Conservation (phyloP, 2,797 vertebrate species). For the Garrulus glandarius region DNA sequence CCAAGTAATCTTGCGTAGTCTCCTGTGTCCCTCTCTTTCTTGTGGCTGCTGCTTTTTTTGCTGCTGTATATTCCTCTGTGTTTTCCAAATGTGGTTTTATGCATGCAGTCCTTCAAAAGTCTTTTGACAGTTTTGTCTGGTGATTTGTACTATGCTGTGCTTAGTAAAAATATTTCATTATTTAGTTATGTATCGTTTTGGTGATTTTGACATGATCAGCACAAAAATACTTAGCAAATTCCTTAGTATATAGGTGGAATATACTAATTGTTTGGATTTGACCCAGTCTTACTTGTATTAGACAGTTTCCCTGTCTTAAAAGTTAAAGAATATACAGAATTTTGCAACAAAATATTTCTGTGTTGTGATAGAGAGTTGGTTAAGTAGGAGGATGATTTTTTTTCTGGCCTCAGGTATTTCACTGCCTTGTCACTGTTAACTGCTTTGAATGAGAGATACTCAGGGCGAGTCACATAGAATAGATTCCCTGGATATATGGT, state of each 20-base stretch:
- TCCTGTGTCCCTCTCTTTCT: not conserved
- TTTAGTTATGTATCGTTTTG: not conserved
- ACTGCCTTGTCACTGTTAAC: not conserved
- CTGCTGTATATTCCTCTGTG: not conserved
- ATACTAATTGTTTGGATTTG: not conserved
- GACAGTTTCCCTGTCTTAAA: not conserved
- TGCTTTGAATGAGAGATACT: not conserved
- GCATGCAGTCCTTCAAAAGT: not conserved
- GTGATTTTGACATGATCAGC: not conserved
- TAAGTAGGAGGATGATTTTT: not conserved
- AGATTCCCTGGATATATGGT: not conserved
- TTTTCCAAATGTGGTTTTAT: not conserved
- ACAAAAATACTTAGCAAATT: not conserved
- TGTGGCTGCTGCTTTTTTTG: not conserved
- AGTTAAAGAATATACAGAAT: not conserved
- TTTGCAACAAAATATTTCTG: not conserved
- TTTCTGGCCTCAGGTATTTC: not conserved
- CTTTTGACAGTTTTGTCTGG: not conserved
- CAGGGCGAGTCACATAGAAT: rapidly evolving
- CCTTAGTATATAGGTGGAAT: not conserved
- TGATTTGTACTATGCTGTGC: not conserved
- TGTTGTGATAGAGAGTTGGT: not conserved
- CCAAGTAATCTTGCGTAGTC: not conserved
- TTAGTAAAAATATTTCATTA: not conserved
- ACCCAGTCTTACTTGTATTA: not conserved